phyloP scores from a whole-genome alignment of 1,140 invertebrate species.

The Drosophila parvula region DNA sequence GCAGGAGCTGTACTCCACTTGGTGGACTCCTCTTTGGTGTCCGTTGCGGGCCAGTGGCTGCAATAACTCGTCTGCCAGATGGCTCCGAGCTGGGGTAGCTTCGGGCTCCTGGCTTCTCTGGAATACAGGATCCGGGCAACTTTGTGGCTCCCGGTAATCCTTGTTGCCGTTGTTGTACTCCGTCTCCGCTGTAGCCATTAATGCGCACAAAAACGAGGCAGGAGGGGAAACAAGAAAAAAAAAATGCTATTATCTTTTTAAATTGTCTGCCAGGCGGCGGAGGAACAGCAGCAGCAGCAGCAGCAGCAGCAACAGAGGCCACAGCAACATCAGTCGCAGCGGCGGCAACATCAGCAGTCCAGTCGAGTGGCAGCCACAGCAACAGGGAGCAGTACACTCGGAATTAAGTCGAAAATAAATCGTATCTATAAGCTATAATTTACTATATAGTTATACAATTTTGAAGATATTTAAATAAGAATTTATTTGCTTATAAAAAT shows the following conservation, averaged over 20 bases:
- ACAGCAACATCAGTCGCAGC: constrained; percentile 17
- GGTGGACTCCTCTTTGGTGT: constrained; percentile 26
- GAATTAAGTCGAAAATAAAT: background rate
- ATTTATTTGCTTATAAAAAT: background rate
- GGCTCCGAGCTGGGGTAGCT: constrained; percentile 42
- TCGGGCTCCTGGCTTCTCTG: constrained; percentile 42
- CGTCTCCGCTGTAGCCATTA: constrained; percentile 55
- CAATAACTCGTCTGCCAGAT: constrained; percentile 69
- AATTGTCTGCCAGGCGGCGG: constrained; percentile 76
- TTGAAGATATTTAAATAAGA: too few species aligned
- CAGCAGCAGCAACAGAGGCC: constrained; percentile 24
- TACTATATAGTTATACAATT: background rate
- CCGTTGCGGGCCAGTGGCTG: constrained; percentile 48
- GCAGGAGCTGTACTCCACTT: constrained; percentile 21
- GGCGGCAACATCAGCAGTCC: constrained; percentile 14
- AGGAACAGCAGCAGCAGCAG: constrained; percentile 6
- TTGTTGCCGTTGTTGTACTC: constrained; percentile 68
- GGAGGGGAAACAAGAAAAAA: constrained; percentile 39
- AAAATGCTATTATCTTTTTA: constrained; percentile 78
- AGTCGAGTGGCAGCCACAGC: constrained; percentile 21
- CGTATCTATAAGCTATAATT: background rate
- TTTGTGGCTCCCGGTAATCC: constrained; percentile 66
- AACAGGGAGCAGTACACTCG: constrained; percentile 20
- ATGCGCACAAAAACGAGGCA: constrained; percentile 36
- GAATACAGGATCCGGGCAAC: constrained; percentile 33